These are phyloP conservation scores for Phenganax subtilis DNA, from an alignment of 92 coral and sea anemone genomes.

Conservation along the genomic window DNA sequence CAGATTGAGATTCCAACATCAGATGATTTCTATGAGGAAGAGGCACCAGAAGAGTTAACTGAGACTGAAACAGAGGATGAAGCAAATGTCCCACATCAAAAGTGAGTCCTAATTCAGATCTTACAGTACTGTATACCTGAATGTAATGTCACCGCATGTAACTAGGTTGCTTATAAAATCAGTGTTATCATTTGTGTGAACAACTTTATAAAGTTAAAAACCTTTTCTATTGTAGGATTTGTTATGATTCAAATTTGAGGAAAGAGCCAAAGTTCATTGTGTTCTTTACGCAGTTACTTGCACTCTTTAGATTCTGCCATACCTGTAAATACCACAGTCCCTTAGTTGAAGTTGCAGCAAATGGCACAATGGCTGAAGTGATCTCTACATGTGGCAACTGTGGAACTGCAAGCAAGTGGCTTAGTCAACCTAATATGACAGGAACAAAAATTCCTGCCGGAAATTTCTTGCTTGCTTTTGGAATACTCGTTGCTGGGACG, in stretches of 20 bases:
- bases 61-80: conserved; percentile 15
- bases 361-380: conserved; percentile 23
- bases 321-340: conserved; percentile 12
- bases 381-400: conserved; percentile 21
- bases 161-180: background rate
- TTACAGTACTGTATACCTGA: too few relatives aligned
- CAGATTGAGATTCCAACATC: background rate
- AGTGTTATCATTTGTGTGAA: background rate
- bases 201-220: background rate
- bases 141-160: background rate
- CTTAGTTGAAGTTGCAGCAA: background rate
- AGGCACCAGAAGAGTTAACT: background rate
- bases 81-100: background rate
- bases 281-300: conserved; percentile 18
- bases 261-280: conserved; percentile 21
- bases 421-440: conserved; percentile 27
- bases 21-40: conserved; percentile 11
- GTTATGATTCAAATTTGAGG: conserved; percentile 5
- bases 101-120: background rate
- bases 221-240: background rate
- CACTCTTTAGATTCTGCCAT: conserved; percentile 29
- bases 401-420: background rate
- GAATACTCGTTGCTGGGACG: conserved; percentile 22
- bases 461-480: conserved; percentile 29
- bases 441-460: conserved; percentile 31